Evolutionary conservation across 2,888 invertebrate genomes (phyloP), one percentile per base, ranked within the genome.

Genomic region (Zeuzera pyrina): DNA sequence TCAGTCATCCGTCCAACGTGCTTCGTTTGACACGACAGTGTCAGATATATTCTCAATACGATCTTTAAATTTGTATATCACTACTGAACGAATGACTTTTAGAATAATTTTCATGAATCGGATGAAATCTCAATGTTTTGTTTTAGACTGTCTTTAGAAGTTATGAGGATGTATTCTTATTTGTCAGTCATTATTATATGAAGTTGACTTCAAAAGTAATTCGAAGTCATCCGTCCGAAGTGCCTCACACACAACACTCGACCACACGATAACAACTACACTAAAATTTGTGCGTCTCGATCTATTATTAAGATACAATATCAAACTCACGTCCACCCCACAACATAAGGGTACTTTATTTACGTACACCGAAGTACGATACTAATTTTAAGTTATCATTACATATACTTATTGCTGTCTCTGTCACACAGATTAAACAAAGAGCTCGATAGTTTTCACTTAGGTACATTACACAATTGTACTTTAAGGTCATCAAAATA

Each of bases 261-360:
- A 49, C 42, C 48, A 40, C 53, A 62, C 57, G 12, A 4, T 3
- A 10, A 60, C 49, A 42, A 59, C 78, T 81, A 78, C 70, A 61
- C 69, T 77, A 78, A 64, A 58, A 66, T 77, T 81, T 81, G 81
- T 81, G 81, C 81, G 81, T 81, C 70, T 81, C 77, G 60, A 69
- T 59, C 71, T 78, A 76, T 62, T 31, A 14, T 64, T 63, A 67
- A 52, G 55, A 47, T 53, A 62, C 56, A 54, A 58, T 52, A 49
- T 42, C n/a, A 39, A 36, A 49, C 43, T 43, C 12, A 25, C 19
- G 13, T 25, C 13, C 12, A 15, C 31, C 30, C 35, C 36, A 34
- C 39, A 31, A 47, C 33, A 40, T 42, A 37, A 36, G 36, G 43
- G 42, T 55, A 53, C 50, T 51, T 45, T 43, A 51, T 12, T 12